Evolutionary conservation across 2,888 invertebrate genomes (phyloP), one percentile per base, ranked within the genome.

Genomic region (Lasioglossum oenotherae): DNA sequence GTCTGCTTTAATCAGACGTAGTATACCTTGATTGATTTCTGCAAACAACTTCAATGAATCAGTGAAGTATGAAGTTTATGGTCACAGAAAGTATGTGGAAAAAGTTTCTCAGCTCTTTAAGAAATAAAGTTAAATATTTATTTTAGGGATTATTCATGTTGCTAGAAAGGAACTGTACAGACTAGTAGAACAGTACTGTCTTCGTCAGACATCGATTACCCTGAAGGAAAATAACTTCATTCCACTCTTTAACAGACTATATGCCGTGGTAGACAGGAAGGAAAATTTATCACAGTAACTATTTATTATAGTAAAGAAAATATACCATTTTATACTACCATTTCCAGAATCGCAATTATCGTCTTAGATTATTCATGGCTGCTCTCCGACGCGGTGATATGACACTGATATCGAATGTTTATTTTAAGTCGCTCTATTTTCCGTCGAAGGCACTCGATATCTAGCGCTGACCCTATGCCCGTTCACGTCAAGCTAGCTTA

Each of bases 381-480:
- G 73, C 60, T 69, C 74, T 72, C 5, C 19, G 67, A 19, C 35
- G 27, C 46, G 64, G 49, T 23, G 35, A 74, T 46, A 57, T 57
- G 72, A 60, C 60, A 80, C 44, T 76, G 83, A 80, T 83, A 84
- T 88, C 83, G 75, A 80, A 64, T 75, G 80, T 80, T 86, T 88
- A 83, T 88, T 88, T 84, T 74, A 81, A 78, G 81, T 72, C 49
- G 75, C 57, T 83, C 80, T 80, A 88, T 88, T 83, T 84, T 76
- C 71, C 49, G 35, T n/a, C 74, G 64, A 78, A 80, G 84, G 46
- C 81, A 74, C 82, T 69, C 60, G 78, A 67, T 69, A 49, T 77
- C 46, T 75, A 75, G 49, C 75, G 74, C 35, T 75, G 78, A 78
- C 41, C 77, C 74, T 74, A 38, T 31, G 67, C 41, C 77, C 27